Base-by-base conservation (phyloP, 1,140 invertebrate genomes). In the Oppia nitens region DNA sequence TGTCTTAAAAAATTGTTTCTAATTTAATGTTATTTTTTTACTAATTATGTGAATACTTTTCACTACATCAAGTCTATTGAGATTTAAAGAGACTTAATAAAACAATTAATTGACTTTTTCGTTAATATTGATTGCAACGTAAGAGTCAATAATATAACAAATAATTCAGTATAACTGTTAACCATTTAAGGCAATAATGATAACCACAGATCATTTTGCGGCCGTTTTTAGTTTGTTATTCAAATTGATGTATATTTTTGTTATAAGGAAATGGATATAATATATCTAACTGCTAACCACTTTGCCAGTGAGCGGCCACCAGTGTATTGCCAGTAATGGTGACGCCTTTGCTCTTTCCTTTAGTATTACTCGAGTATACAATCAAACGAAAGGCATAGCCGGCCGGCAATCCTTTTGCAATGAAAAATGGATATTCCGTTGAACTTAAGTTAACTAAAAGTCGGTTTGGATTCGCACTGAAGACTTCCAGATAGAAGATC, bases 401-500 rank as follows among this genome's bases (percentile, higher is more conserved):
- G 26, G 61, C 59, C 3, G 65, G 60, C 23, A 66, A 52, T 2
- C 60, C 59, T 12, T 60, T 29, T 23, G 61, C 53, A 23, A 54
- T 49, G 51, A 66, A 65, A 40, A 63, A 63, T 21, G 65, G 65
- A 51, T 53, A 49, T 24, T 62, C 51, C 12, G 23, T 26, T n/a
- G 58, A 27, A 23, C 49, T 61, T 51, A 55, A 26, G 48, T 61
- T 61, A 21, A 48, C 26, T 28, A 63, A 26, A 47, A 63, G 47
- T 23, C 23, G 21, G 4, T 60, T 23, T 11, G 21, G 23, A 29
- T 75, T 69, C 59, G 77, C 72, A 66, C 83, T 82, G 60, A 81
- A 78, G 47, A 87, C 81, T 72, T 90, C 85, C 53, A 90, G 72
- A 53, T 86, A 73, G 71, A 90, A 91, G 67, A 81, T 80, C 70